Conservation (phyloP, 2,797 vertebrate species). For the Sebastes alutus region DNA sequence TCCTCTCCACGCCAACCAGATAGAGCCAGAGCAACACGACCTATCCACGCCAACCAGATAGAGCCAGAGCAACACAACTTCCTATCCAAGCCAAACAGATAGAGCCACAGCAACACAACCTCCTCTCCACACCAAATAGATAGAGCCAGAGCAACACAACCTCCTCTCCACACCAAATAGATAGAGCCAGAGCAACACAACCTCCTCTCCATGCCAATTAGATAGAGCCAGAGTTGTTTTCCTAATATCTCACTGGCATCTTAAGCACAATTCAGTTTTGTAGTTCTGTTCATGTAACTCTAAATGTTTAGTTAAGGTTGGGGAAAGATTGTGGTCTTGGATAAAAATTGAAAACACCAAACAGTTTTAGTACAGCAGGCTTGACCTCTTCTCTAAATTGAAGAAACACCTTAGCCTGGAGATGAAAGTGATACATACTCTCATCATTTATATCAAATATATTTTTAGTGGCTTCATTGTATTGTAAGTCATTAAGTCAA, state of each 20-base stretch:
- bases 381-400: background rate
- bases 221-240: background rate
- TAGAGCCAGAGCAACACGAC: too few species aligned
- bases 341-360: background rate
- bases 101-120: too few species aligned
- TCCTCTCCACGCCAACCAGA: accelerated
- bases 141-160: too few species aligned
- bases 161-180: too few species aligned
- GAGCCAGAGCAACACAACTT: too few species aligned
- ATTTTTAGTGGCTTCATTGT: background rate
- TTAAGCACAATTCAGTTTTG: background rate
- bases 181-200: too few species aligned
- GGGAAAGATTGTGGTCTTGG: background rate
- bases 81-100: accelerated
- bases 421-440: background rate
- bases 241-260: background rate
- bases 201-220: too few species aligned
- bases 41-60: too few species aligned
- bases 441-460: background rate
- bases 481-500: background rate
- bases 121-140: too few species aligned
- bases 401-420: background rate
- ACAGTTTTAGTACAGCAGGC: background rate
- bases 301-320: background rate
- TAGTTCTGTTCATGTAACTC: background rate